These are phyloP conservation scores for Seriola quinqueradiata DNA, from an alignment of 2,113 vertebrate genomes.

Conservation along the genomic window DNA sequence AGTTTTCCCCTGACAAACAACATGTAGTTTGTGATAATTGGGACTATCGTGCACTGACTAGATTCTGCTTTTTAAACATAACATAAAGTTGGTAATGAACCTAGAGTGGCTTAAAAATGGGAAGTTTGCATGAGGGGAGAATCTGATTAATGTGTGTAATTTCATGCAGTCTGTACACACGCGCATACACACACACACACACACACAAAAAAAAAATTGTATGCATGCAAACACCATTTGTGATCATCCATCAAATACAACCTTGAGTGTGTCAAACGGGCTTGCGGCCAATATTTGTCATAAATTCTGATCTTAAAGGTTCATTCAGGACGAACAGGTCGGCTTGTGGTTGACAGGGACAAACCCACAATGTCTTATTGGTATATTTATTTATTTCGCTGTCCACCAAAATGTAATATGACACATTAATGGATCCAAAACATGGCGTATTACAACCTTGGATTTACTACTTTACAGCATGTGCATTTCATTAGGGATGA, in stretches of 20 bases:
- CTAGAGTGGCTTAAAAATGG: background rate
- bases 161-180: background rate
- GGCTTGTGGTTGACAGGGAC: background rate
- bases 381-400: constrained; percentile 10
- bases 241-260: constrained; percentile 46
- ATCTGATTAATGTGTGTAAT: constrained; percentile 6
- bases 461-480: constrained; percentile 19
- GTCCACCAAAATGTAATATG: constrained; percentile 21
- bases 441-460: background rate
- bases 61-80: background rate
- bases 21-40: background rate
- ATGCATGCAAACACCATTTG: constrained; percentile 20
- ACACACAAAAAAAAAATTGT: background rate
- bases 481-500: constrained; percentile 39
- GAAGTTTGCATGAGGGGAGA: background rate
- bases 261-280: constrained; percentile 40
- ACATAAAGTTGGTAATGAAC: background rate
- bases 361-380: constrained; percentile 14
- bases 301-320: constrained; percentile 25
- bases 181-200: background rate
- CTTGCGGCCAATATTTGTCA: constrained; percentile 2
- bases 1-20: background rate
- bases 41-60: background rate
- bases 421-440: constrained; percentile 47
- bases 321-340: constrained; percentile 19